These are phyloP conservation scores for Buceros bicornis DNA, from an alignment of 2,797 vertebrate genomes.

Conservation along the genomic window DNA sequence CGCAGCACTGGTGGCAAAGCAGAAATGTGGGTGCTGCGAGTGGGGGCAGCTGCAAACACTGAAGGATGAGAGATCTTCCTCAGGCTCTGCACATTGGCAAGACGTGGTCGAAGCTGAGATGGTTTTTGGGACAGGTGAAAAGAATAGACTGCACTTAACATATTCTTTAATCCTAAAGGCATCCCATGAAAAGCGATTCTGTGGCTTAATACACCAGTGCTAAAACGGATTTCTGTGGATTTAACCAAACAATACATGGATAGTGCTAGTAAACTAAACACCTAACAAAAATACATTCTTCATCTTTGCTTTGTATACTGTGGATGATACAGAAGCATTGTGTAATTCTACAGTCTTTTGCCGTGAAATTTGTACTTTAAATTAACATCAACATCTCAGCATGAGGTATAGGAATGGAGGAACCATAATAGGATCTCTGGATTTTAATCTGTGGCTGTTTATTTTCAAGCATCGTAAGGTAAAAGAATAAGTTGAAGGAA, in stretches of 20 bases:
- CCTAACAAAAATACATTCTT: not conserved
- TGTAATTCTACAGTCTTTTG: not conserved
- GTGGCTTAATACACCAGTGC: not conserved
- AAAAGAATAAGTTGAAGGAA: slow-evolving; percentile 5
- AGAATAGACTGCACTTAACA: not conserved
- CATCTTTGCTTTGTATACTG: not conserved
- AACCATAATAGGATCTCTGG: not conserved
- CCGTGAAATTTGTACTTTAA: not conserved
- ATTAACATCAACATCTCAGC: not conserved
- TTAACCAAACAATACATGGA: not conserved
- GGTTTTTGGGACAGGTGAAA: not conserved
- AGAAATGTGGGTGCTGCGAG: slow-evolving; percentile 4
- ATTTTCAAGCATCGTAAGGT: not conserved
- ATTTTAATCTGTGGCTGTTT: not conserved
- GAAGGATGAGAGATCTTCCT: not conserved
- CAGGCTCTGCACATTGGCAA: not conserved
- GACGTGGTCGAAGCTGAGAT: not conserved
- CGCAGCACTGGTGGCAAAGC: slow-evolving; percentile 13
- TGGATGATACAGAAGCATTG: not conserved
- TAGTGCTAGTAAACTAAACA: not conserved
- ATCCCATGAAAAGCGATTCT: not conserved
- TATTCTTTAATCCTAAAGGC: not conserved
- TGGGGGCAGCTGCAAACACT: not conserved
- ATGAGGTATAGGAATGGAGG: not conserved
- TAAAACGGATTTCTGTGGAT: not conserved